These are phyloP conservation scores for Rhodophaea formosa DNA, from an alignment of 2,888 invertebrate species.

Conservation along the genomic window DNA sequence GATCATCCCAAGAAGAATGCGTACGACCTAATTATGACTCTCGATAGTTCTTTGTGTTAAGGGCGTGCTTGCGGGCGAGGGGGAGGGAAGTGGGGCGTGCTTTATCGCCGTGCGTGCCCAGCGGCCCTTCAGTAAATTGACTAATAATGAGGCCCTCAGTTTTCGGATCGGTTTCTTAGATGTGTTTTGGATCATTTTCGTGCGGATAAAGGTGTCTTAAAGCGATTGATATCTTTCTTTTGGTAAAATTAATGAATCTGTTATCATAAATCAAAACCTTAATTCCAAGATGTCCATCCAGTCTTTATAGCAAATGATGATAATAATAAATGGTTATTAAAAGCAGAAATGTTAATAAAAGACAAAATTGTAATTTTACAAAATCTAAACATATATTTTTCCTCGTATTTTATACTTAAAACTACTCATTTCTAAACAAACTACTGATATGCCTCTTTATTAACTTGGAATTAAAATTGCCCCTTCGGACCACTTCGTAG, in stretches of 20 bases:
- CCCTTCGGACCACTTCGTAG: too few species aligned
- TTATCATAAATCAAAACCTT: not conserved
- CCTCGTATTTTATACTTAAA: too few species aligned
- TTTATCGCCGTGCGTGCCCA: conserved; percentile 8
- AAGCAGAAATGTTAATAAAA: too few species aligned
- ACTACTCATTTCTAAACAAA: too few species aligned
- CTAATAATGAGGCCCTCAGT: conserved; percentile 12
- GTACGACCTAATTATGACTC: conserved; percentile 10
- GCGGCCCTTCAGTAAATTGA: conserved; percentile 16
- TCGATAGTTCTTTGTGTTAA: not conserved
- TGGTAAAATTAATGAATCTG: not conserved
- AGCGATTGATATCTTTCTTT: not conserved
- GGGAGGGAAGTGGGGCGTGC: not conserved
- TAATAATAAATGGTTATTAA: too few species aligned
- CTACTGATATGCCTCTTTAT: too few species aligned
- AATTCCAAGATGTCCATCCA: too few species aligned
- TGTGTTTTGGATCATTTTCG: not conserved
- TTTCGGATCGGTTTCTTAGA: not conserved
- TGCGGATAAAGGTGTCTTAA: not conserved
- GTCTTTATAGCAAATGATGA: too few species aligned
- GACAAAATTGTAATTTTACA: too few species aligned
- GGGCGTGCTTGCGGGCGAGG: not conserved
- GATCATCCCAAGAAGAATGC: conserved; percentile 2
- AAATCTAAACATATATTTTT: too few species aligned
- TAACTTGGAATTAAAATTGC: too few species aligned